Percentiles rank a stretch among this genome's conserved stretches.
phyloP scores from a whole-genome alignment of 1,140 invertebrate species.

The Hormaphis cornu region DNA sequence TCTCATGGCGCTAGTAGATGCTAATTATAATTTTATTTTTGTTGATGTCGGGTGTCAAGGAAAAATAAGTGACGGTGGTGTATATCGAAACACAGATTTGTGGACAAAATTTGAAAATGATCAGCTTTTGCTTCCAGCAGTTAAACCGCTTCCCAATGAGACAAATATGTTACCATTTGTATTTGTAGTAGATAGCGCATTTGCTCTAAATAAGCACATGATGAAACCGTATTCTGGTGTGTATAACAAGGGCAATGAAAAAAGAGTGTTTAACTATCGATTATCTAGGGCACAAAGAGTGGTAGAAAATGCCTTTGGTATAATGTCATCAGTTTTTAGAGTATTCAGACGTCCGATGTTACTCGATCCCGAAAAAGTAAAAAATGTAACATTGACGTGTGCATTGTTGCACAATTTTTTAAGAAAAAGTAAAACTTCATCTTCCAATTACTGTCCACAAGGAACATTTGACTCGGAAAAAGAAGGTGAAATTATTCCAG shows the following conservation, averaged over 20 bases:
- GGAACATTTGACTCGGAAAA: constrained; percentile 36
- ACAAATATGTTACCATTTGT: constrained; percentile 2
- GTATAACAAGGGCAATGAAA: constrained; percentile 41
- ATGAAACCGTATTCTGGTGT: constrained; percentile 45
- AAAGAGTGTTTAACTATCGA: constrained; percentile 43
- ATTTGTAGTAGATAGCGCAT: constrained; percentile 47
- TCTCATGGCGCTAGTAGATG: constrained; percentile 35
- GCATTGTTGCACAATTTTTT: constrained; percentile 40
- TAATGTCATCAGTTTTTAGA: constrained; percentile 43
- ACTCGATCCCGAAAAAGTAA: constrained; percentile 38
- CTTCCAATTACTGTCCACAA: constrained; percentile 30
- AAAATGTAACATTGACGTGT: constrained; percentile 38
- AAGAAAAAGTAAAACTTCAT: constrained; percentile 35
- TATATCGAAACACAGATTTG: constrained; percentile 39
- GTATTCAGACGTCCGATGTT: constrained; percentile 41
- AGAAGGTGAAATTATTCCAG: constrained; percentile 6
- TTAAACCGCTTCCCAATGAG: not conserved
- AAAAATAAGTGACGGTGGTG: constrained; percentile 41
- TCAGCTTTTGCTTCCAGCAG: constrained; percentile 24
- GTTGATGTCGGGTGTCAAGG: constrained; percentile 34
- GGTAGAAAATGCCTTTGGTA: constrained; percentile 49
- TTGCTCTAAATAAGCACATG: constrained; percentile 42
- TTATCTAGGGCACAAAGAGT: constrained; percentile 42
- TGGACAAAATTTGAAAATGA: constrained; percentile 35
- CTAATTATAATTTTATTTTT: constrained; percentile 36